Conservation (phyloP, 2,113 vertebrate species). For the Mohoua ochrocephala region DNA sequence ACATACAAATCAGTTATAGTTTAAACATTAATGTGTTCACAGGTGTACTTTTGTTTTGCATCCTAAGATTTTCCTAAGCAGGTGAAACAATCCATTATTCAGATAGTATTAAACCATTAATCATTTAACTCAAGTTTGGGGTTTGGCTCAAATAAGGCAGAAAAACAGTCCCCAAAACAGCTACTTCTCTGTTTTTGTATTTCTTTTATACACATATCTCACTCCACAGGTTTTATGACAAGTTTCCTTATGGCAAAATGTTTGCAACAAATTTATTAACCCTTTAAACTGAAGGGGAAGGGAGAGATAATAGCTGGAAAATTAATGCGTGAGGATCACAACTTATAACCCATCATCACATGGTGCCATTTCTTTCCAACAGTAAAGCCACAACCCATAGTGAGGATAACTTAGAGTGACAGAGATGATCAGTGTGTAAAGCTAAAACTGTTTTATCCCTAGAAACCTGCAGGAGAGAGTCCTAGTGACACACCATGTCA, state of each 20-base stretch:
- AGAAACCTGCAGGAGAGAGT: not conserved
- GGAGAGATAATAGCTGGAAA: not conserved
- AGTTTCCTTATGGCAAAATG: not conserved
- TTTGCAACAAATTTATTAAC: not conserved
- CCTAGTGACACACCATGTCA: not conserved
- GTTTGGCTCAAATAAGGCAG: not conserved
- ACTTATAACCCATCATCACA: not conserved
- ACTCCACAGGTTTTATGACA: not conserved
- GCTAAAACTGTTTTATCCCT: not conserved
- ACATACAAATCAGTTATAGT: not conserved
- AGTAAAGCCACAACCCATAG: not conserved
- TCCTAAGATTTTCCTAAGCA: not conserved
- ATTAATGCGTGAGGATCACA: not conserved
- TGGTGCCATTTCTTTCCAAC: not conserved
- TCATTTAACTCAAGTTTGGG: not conserved
- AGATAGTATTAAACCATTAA: not conserved
- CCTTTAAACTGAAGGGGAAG: not conserved
- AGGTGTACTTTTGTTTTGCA: not conserved
- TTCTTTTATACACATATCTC: not conserved
- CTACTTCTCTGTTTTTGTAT: not conserved
- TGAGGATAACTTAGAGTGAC: not conserved
- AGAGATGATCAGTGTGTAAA: not conserved
- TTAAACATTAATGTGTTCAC: not conserved
- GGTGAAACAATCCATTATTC: not conserved
- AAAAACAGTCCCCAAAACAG: not conserved